These are phyloP conservation scores for Sceloporus tristichus DNA, from an alignment of 2,113 vertebrate genomes.

Conservation along the genomic window DNA sequence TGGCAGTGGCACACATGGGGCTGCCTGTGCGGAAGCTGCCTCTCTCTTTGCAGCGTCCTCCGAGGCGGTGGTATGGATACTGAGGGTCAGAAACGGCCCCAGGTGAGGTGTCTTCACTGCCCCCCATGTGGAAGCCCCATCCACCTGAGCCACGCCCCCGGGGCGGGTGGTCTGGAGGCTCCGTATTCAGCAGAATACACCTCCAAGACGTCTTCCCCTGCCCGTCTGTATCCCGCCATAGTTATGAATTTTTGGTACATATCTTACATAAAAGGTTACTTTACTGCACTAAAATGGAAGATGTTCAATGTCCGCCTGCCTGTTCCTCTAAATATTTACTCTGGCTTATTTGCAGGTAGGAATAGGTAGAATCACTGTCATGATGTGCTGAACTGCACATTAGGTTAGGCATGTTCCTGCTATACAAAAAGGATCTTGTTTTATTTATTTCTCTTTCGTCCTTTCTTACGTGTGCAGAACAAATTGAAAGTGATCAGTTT, in stretches of 20 bases:
- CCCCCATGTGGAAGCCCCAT: no score
- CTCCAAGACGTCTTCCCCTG: no score
- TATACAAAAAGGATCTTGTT: background rate
- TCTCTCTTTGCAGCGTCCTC: no score
- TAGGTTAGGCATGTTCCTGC: background rate
- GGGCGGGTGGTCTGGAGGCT: no score
- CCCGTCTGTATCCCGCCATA: no score
- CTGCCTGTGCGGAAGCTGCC: no score
- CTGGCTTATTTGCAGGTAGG: background rate
- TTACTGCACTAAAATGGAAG: background rate
- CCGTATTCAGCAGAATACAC: no score
- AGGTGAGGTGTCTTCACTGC: no score
- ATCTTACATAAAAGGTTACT: background rate
- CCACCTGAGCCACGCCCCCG: no score
- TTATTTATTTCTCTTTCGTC: background rate
- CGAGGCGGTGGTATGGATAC: no score
- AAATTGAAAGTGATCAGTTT: constrained; percentile 51
- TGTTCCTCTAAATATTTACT: background rate
- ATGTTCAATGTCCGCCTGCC: background rate
- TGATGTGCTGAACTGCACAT: background rate
- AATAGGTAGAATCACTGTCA: background rate
- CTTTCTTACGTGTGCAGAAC: background rate
- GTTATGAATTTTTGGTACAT: background rate
- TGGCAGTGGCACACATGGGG: no score
- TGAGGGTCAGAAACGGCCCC: no score